These are phyloP conservation scores for Geopemphigus sp. DNA, from an alignment of 1,140 invertebrate species.

Conservation along the genomic window DNA sequence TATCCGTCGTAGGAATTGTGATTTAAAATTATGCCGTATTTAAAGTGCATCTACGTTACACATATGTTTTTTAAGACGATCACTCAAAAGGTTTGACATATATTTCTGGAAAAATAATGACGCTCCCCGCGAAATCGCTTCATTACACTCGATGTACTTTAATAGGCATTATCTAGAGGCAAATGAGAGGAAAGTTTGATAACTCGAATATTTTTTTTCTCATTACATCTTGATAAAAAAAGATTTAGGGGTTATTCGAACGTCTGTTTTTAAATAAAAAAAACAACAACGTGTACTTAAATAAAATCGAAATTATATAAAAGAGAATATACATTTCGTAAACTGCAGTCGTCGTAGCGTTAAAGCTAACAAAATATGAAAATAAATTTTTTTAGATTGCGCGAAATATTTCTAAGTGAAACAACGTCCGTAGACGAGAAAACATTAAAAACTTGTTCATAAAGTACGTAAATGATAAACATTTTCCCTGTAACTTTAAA, in stretches of 20 bases:
- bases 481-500: too few species aligned
- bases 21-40: background rate
- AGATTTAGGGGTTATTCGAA: constrained; percentile 1
- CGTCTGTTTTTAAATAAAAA: background rate
- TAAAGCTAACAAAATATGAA: too few species aligned
- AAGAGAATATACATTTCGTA: background rate
- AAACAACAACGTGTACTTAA: constrained; percentile 4
- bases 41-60: background rate
- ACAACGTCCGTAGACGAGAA: too few species aligned
- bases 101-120: background rate
- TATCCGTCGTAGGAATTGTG: too few species aligned
- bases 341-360: background rate
- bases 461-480: too few species aligned
- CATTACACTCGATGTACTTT: constrained; percentile 25
- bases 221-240: constrained; percentile 21
- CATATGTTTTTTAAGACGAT: background rate
- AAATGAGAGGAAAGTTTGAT: constrained; percentile 30
- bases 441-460: too few species aligned
- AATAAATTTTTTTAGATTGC: too few species aligned
- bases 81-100: background rate
- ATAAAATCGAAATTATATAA: constrained; percentile 8
- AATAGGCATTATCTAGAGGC: background rate
- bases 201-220: constrained; percentile 11
- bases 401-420: too few species aligned
- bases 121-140: background rate